A percentile compares a stretch with the other conserved stretches of the same genome.
phyloP scores from a whole-genome alignment of 2,113 vertebrate genomes.

The Hydrolagus affinis region DNA sequence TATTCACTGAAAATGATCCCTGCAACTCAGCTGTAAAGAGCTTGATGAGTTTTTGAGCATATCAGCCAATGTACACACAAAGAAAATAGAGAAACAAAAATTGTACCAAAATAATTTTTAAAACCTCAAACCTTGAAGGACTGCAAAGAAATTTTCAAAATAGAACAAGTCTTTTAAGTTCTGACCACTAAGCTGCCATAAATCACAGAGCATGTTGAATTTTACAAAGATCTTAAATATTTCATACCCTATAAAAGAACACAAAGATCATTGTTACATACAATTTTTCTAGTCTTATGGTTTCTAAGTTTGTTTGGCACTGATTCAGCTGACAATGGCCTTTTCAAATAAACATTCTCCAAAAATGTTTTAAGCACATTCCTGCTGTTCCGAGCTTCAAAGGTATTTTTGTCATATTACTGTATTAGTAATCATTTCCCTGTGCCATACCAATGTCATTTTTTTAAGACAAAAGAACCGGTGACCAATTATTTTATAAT shows the following conservation, averaged over 20 bases:
- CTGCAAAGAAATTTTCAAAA: conserved; percentile 44
- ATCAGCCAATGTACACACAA: no score
- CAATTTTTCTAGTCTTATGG: not conserved
- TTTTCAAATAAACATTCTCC: not conserved
- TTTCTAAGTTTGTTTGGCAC: not conserved
- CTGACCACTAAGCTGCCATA: conserved; percentile 44
- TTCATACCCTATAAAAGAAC: conserved; percentile 39
- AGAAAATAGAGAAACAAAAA: conserved; percentile 36
- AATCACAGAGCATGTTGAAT: conserved; percentile 40
- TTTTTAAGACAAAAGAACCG: not conserved
- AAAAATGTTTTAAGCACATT: not conserved
- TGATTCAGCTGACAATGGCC: not conserved
- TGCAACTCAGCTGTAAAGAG: no score
- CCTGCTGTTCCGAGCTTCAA: not conserved
- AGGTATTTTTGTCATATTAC: not conserved
- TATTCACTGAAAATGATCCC: no score
- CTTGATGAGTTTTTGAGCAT: no score
- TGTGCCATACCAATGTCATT: not conserved
- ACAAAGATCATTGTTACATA: conserved; percentile 34
- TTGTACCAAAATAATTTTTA: conserved; percentile 39
- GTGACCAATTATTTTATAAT: not conserved
- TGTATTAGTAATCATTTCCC: not conserved
- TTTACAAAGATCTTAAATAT: conserved; percentile 39
- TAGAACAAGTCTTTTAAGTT: conserved; percentile 31
- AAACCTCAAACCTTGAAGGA: conserved; percentile 36